Evolutionary conservation across 92 coral and sea anemone species (phyloP).

Genomic region (Montipora capitata): DNA sequence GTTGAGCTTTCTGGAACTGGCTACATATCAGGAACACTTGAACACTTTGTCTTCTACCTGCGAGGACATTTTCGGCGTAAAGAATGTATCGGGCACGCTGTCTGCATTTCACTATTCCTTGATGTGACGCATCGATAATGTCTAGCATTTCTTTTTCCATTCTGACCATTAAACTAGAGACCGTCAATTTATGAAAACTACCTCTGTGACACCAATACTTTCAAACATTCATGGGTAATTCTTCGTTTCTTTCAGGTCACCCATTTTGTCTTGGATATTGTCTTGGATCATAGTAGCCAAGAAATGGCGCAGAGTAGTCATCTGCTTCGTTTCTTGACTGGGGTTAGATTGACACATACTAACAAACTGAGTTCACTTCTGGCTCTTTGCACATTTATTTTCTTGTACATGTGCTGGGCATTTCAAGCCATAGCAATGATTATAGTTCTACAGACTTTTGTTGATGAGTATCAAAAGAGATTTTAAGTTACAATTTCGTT

Average conservation of each 20-base stretch:
- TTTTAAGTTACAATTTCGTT: too few relatives aligned
- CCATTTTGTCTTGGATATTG: conserved; percentile 18
- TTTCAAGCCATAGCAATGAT: too few relatives aligned
- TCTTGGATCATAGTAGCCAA: conserved; percentile 67
- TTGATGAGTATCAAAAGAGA: too few relatives aligned
- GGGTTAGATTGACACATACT: too few relatives aligned
- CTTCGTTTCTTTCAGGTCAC: conserved; percentile 21
- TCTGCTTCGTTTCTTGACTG: conserved; percentile 16
- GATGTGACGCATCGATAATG: conserved; percentile 36
- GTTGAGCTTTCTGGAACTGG: too few relatives aligned
- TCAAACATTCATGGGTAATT: background rate
- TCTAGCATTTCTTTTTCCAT: conserved; percentile 22
- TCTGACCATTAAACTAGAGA: background rate
- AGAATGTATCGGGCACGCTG: conserved; percentile 55
- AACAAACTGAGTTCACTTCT: too few relatives aligned
- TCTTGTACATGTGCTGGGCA: too few relatives aligned
- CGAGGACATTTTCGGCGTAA: conserved; percentile 44
- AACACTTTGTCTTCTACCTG: conserved; percentile 48
- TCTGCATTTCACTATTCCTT: conserved; percentile 57
- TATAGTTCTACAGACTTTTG: too few relatives aligned
- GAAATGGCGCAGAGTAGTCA: conserved; percentile 63
- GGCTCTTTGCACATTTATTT: too few relatives aligned
- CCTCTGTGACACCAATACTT: background rate
- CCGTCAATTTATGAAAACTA: too few relatives aligned
- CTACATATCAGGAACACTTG: too few relatives aligned